phyloP scores from a whole-genome alignment of 2,888 invertebrate species.

The Allacma fusca region DNA sequence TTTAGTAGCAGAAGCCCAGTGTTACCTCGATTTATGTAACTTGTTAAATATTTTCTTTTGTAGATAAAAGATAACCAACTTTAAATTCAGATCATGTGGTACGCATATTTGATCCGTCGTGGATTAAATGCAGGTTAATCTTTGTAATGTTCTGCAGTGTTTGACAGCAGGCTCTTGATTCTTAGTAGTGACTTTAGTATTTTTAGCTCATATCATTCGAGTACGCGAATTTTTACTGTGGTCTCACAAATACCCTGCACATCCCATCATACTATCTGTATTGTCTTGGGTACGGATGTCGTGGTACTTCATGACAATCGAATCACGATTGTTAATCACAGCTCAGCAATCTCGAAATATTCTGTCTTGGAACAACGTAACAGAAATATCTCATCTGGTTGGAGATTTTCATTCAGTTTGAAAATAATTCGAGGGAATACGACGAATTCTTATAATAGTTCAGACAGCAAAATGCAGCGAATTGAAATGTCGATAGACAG shows the following conservation, averaged over 20 bases:
- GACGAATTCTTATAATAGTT: too few species aligned
- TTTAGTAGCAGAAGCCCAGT: not conserved
- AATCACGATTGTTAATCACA: not conserved
- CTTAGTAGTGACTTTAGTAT: not conserved
- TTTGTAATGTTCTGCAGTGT: not conserved
- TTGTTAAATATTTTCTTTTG: conserved; percentile 1
- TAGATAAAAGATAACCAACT: conserved; percentile 8
- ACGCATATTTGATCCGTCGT: not conserved
- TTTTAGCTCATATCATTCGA: conserved; percentile 9
- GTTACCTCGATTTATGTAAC: conserved; percentile 2
- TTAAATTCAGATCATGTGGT: conserved; percentile 7
- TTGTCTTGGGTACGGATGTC: not conserved
- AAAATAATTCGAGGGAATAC: too few species aligned
- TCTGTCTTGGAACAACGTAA: too few species aligned
- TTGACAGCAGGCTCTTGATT: not conserved
- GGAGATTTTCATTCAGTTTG: too few species aligned
- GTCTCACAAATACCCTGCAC: not conserved
- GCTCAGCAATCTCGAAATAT: too few species aligned
- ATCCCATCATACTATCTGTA: not conserved
- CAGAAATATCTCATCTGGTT: too few species aligned
- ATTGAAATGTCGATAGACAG: too few species aligned
- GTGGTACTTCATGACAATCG: not conserved
- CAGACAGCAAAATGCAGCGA: too few species aligned
- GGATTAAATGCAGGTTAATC: conserved; percentile 8
- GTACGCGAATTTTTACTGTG: not conserved